Evolutionary conservation across 2,888 invertebrate species (phyloP), one percentile per base, ranked within the genome.

Genomic region (Dynastes grantii): DNA sequence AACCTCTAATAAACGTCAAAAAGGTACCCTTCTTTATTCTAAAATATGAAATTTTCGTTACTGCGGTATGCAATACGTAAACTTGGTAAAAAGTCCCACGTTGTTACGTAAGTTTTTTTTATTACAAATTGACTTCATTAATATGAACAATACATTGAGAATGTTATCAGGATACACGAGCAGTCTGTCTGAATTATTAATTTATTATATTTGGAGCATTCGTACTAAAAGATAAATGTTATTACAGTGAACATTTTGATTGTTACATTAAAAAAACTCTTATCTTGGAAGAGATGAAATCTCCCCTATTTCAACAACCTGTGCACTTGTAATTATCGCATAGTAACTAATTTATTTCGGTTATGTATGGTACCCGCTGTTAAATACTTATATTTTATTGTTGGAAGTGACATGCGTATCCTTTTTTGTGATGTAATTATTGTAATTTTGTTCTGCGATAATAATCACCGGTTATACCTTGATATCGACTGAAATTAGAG

Each of bases 341-440:
- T n/a, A n/a, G 16, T 64, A 37, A 63, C 63, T 64, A 64, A 64
- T n/a, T 64, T 32, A 32, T 64, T 64, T 64, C 13, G 40, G 32
- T 32, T 64, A 64, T 32, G 40, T 13, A 40, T 13, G 64, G 64
- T 32, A 37, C 32, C 11, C n/a, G 8, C 6, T 2, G 22, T 16
- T 58, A 58, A 58, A 58, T 58, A 58, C 16, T 58, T 58, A 16
- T 22, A 45, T 45, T 5, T 45, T 5, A 45, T 45, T 22, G 55
- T 55, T 22, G 6, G n/a, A 55, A 16, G 55, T 55, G 16, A 16
- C 22, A 55, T 16, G 55, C 16, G n/a, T 22, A 22, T 22, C 55
- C 4, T 16, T 55, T 2, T 55, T 55, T 55, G 22, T 22, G n/a
- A 8, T 55, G 22, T 55, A 22, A 55, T 55, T 55, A 16, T 55